A percentile compares a stretch with the other conserved stretches of the same genome.
Evolutionary conservation across 2,888 invertebrate genomes (phyloP).

Genomic region (Mimachlamys varia): DNA sequence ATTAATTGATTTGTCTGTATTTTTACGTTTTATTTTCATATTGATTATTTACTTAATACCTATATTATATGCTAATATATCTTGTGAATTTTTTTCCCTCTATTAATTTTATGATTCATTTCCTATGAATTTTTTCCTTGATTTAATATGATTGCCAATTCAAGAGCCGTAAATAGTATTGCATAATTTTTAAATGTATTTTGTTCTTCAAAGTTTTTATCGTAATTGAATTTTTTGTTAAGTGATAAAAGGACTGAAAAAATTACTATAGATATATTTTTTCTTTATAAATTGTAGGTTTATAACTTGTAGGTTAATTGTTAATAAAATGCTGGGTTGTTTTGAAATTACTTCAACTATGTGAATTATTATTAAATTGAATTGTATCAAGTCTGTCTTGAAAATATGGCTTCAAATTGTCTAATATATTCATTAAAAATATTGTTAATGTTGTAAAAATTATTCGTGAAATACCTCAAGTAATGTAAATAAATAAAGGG

Average conservation of each 20-base stretch:
- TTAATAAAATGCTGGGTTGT: no score
- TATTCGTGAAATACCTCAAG: no score
- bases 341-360: no score
- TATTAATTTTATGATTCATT: neutral
- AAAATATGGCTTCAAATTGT: no score
- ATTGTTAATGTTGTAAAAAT: no score
- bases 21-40: neutral
- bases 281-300: no score
- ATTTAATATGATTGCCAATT: neutral
- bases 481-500: no score
- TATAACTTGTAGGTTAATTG: no score
- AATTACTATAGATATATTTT: neutral
- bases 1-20: neutral
- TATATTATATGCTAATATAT: neutral
- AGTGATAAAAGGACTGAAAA: no score
- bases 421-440: no score
- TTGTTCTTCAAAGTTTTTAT: neutral
- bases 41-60: neutral
- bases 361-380: no score
- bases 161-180: neutral
- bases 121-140: neutral
- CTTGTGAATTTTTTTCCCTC: neutral
- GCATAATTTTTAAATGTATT: neutral
- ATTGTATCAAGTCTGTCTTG: no score
- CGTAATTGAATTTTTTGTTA: neutral